phyloP scores from a whole-genome alignment of 1,140 invertebrate species.

The Trialeurodes vaporariorum region DNA sequence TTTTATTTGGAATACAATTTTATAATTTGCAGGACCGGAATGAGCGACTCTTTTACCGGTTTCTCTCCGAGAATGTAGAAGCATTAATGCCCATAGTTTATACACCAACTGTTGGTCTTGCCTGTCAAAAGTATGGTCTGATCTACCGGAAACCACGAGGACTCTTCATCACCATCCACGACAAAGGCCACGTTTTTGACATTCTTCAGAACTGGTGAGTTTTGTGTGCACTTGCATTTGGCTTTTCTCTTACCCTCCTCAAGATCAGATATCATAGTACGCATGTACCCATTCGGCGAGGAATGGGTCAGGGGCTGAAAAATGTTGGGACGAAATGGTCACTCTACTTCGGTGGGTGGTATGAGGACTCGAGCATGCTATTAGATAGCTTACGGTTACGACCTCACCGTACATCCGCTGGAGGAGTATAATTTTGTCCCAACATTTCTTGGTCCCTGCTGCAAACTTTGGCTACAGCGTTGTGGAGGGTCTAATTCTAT shows the following conservation, averaged over 20 bases:
- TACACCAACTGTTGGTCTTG: constrained; percentile 83
- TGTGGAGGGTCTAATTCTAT: too few relatives aligned
- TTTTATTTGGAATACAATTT: too few relatives aligned
- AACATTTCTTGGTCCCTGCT: too few relatives aligned
- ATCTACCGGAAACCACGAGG: constrained; percentile 84
- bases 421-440: too few relatives aligned
- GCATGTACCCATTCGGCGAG: neutral
- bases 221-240: too few relatives aligned
- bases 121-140: constrained; percentile 92
- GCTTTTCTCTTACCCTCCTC: too few relatives aligned
- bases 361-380: too few relatives aligned
- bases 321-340: too few relatives aligned
- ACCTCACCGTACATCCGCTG: too few relatives aligned
- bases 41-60: constrained; percentile 84
- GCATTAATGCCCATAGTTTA: constrained; percentile 85
- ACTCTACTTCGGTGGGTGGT: too few relatives aligned
- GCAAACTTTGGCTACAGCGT: too few relatives aligned
- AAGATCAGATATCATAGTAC: neutral
- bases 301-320: neutral
- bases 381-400: too few relatives aligned
- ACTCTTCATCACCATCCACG: constrained; percentile 93
- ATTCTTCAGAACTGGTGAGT: constrained; percentile 69
- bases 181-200: constrained; percentile 81
- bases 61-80: constrained; percentile 76
- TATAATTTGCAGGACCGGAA: constrained; percentile 72